Evolutionary conservation across 2,888 invertebrate genomes (phyloP), one percentile per base, ranked within the genome.

Genomic region (Beris morrisii): DNA sequence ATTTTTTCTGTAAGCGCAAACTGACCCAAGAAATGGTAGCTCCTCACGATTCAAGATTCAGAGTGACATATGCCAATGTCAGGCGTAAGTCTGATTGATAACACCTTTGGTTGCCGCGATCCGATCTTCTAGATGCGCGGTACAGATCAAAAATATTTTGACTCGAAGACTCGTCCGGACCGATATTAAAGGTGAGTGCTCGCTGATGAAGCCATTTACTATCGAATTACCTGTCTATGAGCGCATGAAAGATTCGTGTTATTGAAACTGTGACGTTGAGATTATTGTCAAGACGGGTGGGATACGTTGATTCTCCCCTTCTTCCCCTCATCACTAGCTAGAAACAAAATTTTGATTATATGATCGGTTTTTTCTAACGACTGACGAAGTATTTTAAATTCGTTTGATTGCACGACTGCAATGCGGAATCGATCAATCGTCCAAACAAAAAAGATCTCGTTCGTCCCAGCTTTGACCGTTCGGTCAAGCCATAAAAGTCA

Each of bases 51-150:
- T 38, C 22, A 54, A 56, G 12, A 56, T 44, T 38, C 22, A 54
- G 63, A 64, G 43, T 67, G 67, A 67, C 67, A 67, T 44, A 63
- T 67, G 67, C 52, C 67, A 63, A 52, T 56, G 59, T 55, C 50
- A 50, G 45, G 56, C 63, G 50, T 67, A 63, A 67, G 55, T 44
- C 63, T 67, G 67, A 67, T 67, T 67, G 67, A 67, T 67, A 63
- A 67, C 67, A 67, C 67, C 52, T 63, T 48, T 5, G 5, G 28
- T 48, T 30, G 54, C 28, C 44, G 22, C 53, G 31, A 9, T 28
- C 15, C 30, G n/a, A 15, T 15, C 13, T 15, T 48, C 7, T 48
- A 5, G 38, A 38, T 38, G 43, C 31, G 45, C 53, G 64, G 53
- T 44, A 22, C 30, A 46, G 38, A 52, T 61, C 61, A 31, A 52